These are phyloP conservation scores for Leptinotarsa peninsularis DNA, from an alignment of 2,888 invertebrate genomes.

Conservation along the genomic window DNA sequence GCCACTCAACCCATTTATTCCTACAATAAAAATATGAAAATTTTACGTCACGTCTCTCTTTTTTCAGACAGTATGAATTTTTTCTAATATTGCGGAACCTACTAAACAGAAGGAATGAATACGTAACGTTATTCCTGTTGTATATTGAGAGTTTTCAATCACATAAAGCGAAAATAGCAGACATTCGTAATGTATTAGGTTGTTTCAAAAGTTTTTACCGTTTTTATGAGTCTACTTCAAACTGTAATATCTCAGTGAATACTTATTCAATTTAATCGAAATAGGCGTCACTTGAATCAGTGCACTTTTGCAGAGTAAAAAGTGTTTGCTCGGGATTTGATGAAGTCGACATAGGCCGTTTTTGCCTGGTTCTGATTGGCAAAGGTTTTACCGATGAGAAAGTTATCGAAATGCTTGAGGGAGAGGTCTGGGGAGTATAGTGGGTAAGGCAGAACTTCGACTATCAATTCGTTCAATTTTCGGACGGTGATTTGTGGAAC, in stretches of 20 bases:
- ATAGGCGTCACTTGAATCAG: too few relatives aligned
- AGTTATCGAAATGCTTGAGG: too few relatives aligned
- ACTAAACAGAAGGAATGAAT: conserved; percentile 1
- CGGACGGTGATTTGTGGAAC: too few relatives aligned
- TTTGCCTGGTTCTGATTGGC: too few relatives aligned
- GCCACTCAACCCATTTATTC: conserved; percentile 8
- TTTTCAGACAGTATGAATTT: background rate
- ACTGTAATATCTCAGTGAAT: background rate
- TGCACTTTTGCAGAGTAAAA: too few relatives aligned
- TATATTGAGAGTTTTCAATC: conserved; percentile 13
- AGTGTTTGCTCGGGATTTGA: too few relatives aligned
- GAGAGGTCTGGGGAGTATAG: too few relatives aligned
- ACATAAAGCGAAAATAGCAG: background rate
- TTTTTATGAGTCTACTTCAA: background rate
- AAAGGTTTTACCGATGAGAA: too few relatives aligned
- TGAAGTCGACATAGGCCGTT: too few relatives aligned
- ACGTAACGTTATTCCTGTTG: conserved; percentile 5
- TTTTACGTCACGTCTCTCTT: conserved; percentile 17
- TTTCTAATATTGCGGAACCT: background rate
- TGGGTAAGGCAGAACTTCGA: background rate
- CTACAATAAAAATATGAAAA: conserved; percentile 5
- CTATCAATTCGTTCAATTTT: too few relatives aligned
- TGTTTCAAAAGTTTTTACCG: background rate
- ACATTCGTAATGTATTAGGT: background rate
- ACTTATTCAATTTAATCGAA: too few relatives aligned